phyloP scores from a whole-genome alignment of 92 coral and sea anemone genomes.

The Montipora capitata region DNA sequence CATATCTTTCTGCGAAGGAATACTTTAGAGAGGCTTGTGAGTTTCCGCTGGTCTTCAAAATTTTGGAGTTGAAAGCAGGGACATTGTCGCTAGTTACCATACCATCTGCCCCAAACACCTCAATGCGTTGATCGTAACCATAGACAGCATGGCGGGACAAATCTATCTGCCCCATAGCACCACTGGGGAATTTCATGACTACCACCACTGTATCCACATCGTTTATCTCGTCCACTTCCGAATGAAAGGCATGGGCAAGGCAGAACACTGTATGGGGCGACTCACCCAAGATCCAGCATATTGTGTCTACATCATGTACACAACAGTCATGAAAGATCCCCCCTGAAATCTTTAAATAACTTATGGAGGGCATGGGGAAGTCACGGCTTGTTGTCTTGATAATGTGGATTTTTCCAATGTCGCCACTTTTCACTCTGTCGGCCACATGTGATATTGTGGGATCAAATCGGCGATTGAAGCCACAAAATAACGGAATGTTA shows the following conservation, averaged over 20 bases:
- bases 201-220: slow-evolving; percentile 93
- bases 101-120: slow-evolving; percentile 91
- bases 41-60: slow-evolving; percentile 55
- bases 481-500: slow-evolving; percentile 79
- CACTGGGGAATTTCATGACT: slow-evolving; percentile 93
- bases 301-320: slow-evolving; percentile 90
- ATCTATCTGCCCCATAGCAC: slow-evolving; percentile 86
- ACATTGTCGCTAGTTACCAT: slow-evolving; percentile 87
- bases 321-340: slow-evolving; percentile 96
- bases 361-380: slow-evolving; percentile 75
- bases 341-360: slow-evolving; percentile 80
- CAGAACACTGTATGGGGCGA: slow-evolving; percentile 86
- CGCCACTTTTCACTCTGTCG: slow-evolving; percentile 70
- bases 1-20: slow-evolving; percentile 78
- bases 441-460: slow-evolving; percentile 75
- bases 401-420: slow-evolving; percentile 84
- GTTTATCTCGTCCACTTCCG: slow-evolving; percentile 69
- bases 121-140: slow-evolving; percentile 95
- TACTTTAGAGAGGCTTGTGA: slow-evolving; percentile 29
- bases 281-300: slow-evolving; percentile 85
- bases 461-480: slow-evolving; percentile 96
- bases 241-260: slow-evolving; percentile 83
- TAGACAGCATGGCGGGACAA: slow-evolving; percentile 84
- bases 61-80: slow-evolving; percentile 27
- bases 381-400: slow-evolving; percentile 91